These are phyloP conservation scores for Luscinia megarhynchos DNA, from an alignment of 2,797 vertebrate species.

Conservation along the genomic window DNA sequence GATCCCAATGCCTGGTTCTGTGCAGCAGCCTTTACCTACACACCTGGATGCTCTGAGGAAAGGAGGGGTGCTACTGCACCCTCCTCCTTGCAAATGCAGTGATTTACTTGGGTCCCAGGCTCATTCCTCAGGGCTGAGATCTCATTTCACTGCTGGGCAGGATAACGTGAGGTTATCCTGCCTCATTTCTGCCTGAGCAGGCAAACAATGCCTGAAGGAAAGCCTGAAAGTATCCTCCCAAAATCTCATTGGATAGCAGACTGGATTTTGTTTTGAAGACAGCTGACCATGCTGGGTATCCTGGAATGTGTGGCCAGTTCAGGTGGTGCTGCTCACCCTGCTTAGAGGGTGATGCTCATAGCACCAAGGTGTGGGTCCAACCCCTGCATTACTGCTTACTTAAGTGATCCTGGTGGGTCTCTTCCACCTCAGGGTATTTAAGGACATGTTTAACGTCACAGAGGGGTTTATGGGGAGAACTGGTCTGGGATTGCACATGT, in stretches of 20 bases:
- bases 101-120: neutral
- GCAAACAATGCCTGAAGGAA: neutral
- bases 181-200: neutral
- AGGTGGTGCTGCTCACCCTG: neutral
- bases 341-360: neutral
- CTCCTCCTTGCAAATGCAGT: neutral
- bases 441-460: accelerated
- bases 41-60: neutral
- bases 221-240: neutral
- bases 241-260: neutral
- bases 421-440: neutral
- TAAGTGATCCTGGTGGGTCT: neutral
- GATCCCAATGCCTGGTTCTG: neutral
- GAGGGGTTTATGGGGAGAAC: neutral
- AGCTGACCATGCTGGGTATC: neutral
- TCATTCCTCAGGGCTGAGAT: neutral
- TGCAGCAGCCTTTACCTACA: neutral
- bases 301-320: neutral
- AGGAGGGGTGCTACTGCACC: neutral
- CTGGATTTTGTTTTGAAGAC: neutral
- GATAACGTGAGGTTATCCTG: neutral
- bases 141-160: neutral
- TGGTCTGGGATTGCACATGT: neutral
- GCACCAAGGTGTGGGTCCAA: neutral
- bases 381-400: neutral